phyloP scores from a whole-genome alignment of 1,140 invertebrate species.

The Drosophila ercepeae region DNA sequence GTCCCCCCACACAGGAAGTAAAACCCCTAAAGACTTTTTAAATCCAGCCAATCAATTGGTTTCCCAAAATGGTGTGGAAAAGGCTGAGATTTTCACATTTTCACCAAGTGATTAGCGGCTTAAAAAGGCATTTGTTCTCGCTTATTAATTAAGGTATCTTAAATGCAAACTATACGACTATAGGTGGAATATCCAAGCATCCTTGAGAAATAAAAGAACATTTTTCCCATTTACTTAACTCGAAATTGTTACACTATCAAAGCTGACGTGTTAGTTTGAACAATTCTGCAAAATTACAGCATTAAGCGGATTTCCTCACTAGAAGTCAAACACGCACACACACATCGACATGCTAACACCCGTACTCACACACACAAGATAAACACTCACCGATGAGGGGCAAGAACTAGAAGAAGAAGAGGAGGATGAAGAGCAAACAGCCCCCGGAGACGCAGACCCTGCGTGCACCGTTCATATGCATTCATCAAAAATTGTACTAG shows the following conservation, averaged over 20 bases:
- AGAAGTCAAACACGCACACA: conserved; percentile 70
- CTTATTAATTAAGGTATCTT: too few species aligned
- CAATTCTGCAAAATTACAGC: conserved; percentile 71
- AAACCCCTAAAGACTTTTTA: conserved; percentile 30
- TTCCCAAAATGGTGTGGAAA: conserved; percentile 63
- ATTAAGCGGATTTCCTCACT: conserved; percentile 76
- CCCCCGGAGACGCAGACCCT: conserved; percentile 37
- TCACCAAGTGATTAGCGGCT: conserved; percentile 28
- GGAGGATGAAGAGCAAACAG: conserved; percentile 35
- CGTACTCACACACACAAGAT: conserved; percentile 24
- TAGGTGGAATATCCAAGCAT: too few species aligned
- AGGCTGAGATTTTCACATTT: conserved; percentile 30
- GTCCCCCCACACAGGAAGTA: background rate
- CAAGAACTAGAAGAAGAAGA: too few species aligned
- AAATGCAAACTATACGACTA: background rate
- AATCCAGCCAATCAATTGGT: conserved; percentile 41
- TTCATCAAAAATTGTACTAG: conserved; percentile 64
- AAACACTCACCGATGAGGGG: conserved; percentile 26
- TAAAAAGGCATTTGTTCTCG: background rate
- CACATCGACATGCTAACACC: conserved; percentile 22
- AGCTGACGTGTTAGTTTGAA: conserved; percentile 50
- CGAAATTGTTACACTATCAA: conserved; percentile 45
- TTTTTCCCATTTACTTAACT: conserved; percentile 8
- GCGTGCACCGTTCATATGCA: conserved; percentile 22
- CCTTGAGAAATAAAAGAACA: background rate